Percentiles rank a stretch among this genome's conserved stretches.
phyloP scores from a whole-genome alignment of 2,113 vertebrate species.

The Equus quagga region DNA sequence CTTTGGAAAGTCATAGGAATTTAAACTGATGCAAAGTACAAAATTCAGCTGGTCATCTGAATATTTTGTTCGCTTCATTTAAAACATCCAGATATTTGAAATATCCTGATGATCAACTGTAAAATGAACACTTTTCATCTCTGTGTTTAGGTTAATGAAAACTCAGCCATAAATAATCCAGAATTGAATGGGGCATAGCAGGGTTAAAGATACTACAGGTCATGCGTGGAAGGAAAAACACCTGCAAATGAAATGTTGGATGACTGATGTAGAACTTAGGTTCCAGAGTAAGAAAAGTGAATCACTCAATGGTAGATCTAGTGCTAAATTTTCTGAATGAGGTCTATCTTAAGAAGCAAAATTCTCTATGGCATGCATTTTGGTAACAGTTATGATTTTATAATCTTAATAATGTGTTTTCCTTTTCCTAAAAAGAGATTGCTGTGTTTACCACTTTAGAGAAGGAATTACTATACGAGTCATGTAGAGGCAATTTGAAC shows the following conservation, averaged over 20 bases:
- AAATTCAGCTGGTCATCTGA: not conserved
- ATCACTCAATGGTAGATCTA: not conserved
- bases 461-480: not conserved
- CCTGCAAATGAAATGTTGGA: not conserved
- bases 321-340: constrained; percentile 31
- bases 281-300: not conserved
- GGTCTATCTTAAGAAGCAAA: not conserved
- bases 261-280: not conserved
- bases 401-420: constrained; percentile 30
- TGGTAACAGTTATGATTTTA: constrained; percentile 24
- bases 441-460: constrained; percentile 12
- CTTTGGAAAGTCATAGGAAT: constrained; percentile 35
- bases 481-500: not conserved
- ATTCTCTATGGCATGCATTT: constrained; percentile 14
- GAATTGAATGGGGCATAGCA: not conserved
- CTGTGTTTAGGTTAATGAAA: not conserved
- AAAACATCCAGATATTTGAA: constrained; percentile 46
- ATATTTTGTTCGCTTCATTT: not conserved
- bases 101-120: not conserved
- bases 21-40: not conserved
- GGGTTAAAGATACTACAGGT: not conserved
- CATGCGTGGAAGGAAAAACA: not conserved
- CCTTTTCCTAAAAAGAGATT: constrained; percentile 51
- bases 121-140: constrained; percentile 28
- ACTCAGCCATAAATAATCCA: not conserved